Base-by-base conservation (phyloP, 2,888 invertebrate genomes). In the Agrilus mali region DNA sequence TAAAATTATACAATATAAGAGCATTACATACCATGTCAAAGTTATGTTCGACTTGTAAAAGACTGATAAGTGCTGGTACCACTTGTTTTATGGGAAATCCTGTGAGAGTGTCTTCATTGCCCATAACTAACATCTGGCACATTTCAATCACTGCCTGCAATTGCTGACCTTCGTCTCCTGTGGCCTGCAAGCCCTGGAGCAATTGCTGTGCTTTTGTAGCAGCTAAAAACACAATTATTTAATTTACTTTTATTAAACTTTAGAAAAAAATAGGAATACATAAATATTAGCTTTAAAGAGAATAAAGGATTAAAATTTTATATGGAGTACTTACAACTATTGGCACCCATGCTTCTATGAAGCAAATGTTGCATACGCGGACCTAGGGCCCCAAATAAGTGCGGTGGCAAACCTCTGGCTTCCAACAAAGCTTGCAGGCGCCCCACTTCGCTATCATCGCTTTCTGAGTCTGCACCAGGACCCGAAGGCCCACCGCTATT, bases 21-120 rank as follows among this genome's bases (percentile, higher is more conserved):
- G 14, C 40, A 27, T 36, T 37, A 61, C 69, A 66, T 60, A 83
- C 84, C 77, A 98, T 94, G 68, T 97, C 97, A 71, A 97, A 97
- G 71, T 98, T 98, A 65, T 97, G 94, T 62, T 97, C 97, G 76
- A 95, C 93, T 41, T 90, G 86, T 16, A 98, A 77, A 45, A 98
- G 70, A 57, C 80, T 84, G 50, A 95, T 89, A 33, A 98, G 78
- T 6, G 94, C 93, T 1, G 96, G 95, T 38, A 97, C 95, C 13
- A 95, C 95, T 68, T 95, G 94, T 59, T 97, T 89, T 33, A 96
- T 92, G 0, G 97, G 97, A 67, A 98, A 96, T n/a, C 95, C 95
- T 34, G 94, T 89, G 42, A 97, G 74, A 1, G 95, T 95, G 65
- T 97, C 97, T 69, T 97, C 97, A 65, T 97, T 97, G 53, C 96